Evolutionary conservation across 2,113 vertebrate species (phyloP).

Genomic region (Dipodomys spectabilis): DNA sequence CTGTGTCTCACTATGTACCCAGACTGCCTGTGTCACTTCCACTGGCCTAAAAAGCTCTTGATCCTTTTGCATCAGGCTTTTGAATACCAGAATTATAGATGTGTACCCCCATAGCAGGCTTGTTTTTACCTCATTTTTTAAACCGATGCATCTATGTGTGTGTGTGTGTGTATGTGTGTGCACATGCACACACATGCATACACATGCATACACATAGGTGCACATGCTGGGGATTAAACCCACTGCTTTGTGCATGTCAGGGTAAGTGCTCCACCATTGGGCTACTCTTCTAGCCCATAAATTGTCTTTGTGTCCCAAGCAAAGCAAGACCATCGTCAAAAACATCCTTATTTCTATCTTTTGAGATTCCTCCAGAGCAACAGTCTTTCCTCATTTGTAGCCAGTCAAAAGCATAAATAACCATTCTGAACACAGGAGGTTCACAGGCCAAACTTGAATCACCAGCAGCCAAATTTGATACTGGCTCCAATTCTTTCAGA

Average conservation of each 20-base stretch:
- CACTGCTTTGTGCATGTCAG: not conserved
- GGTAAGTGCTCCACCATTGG: not conserved
- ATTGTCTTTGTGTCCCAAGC: not conserved
- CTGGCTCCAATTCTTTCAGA: constrained; percentile 33
- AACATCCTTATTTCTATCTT: constrained; percentile 9
- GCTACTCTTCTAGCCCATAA: not conserved
- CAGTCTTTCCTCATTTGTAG: not conserved
- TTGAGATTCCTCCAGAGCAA: not conserved
- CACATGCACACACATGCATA: no score
- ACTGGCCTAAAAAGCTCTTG: no score
- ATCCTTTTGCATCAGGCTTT: no score
- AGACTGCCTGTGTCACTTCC: no score
- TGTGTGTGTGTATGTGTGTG: not conserved
- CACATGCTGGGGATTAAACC: not conserved
- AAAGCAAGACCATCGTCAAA: not conserved
- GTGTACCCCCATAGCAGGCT: no score
- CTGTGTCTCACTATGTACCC: no score
- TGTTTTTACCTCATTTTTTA: constrained; percentile 8
- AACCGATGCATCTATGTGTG: no score
- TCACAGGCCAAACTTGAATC: constrained; percentile 42
- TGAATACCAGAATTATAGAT: no score
- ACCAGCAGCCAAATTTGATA: constrained; percentile 4
- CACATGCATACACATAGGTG: no score
- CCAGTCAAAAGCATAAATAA: constrained; percentile 7
- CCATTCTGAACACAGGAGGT: constrained; percentile 5